Base-by-base conservation (phyloP, 2,797 vertebrate species). In the Meda fulgida region DNA sequence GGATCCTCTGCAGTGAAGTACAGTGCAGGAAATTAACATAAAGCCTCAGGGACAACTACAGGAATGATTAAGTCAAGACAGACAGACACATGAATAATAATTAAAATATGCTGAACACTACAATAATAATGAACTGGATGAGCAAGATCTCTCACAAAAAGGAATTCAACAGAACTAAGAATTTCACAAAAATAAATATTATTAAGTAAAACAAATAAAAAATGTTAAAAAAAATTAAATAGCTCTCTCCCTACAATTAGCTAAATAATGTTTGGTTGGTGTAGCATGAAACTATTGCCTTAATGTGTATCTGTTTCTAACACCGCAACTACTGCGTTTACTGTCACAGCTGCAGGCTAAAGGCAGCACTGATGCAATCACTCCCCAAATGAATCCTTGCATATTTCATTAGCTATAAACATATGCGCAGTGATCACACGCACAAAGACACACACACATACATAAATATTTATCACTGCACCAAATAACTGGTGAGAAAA, bases 391-490 rank as follows among this genome's bases (percentile, higher is more conserved):
- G 18, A 84, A 79, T 72, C 83, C 38, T 38, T 84, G 83, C 66
- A 84, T 84, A 48, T 84, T 84, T 78, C n/a, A 84, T 84, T 78
- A 69, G 10, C 36, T 23, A 69, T 67, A 69, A 53, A 72, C 67
- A 31, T 36, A n/a, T 53, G 48, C 43, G 2, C 58, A 63, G 58
- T 63, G n/a, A 63, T 13, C 11, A 26, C n/a, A 55, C 53, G 21
- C 53, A 55, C 43, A 43, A 43, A 43, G 43, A 23, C 69, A 23
- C 6, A 36, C 26, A 40, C 58, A 34, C 65, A 63, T 18, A 11
- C 53, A 81, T 48, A 84, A 78, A 71, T 79, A 84, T 84, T 79
- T 48, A 72, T 67, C 29, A 79, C 66, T n/a, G 65, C 76, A 51
- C 36, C 48, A 69, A 84, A 71, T 63, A 69, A 78, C 36, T 69